Base-by-base conservation (phyloP, 2,113 vertebrate species). In the Lamprotornis superbus region DNA sequence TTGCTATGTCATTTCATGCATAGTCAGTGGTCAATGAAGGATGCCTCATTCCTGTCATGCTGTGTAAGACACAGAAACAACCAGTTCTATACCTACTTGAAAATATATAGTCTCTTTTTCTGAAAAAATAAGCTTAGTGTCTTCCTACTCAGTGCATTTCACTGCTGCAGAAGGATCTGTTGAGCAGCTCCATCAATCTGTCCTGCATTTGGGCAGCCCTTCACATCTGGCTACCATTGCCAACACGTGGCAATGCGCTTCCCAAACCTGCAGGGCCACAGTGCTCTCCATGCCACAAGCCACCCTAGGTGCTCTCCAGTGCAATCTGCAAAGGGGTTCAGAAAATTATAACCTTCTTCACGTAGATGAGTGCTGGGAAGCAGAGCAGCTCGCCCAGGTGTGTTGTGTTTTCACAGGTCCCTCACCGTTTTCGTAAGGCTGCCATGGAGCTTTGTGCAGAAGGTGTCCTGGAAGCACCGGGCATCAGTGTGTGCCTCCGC, bases 161-260 rank as follows among this genome's bases (percentile, higher is more conserved):
- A 14, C 15, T 77, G 64, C 50, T 84, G 63, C 50, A 87, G 73
- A 42, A 20, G 0, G 3, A 9, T 18, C 15, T 44, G 17, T 39
- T 74, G 55, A 65, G 46, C 23, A 65, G 27, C 9, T 57, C 42
- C 19, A 18, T 40, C 52, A 46, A 0, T n/a, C n/a, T 52, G 7
- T 49, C 5, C 15, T 70, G 22, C 5, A 3, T 61, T 78, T 37
- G 21, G 52, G 35, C 52, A 67, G 12, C 22, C 16, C 18, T 77
- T 52, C 23, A 6, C 2, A 3, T 63, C 28, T 33, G 37, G 12
- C 21, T 39, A 1, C 24, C 2, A 7, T 0, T 2, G 37, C 37
- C 39, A 15, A 7, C 7, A 3, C 0, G 0, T n/a, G 47, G 28
- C 17, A 59, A 28, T 15, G 49, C 22, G 5, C 12, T 93, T 67